These are phyloP conservation scores for Mesopsocus fuscifrons DNA, from an alignment of 2,888 invertebrate species.

Conservation along the genomic window DNA sequence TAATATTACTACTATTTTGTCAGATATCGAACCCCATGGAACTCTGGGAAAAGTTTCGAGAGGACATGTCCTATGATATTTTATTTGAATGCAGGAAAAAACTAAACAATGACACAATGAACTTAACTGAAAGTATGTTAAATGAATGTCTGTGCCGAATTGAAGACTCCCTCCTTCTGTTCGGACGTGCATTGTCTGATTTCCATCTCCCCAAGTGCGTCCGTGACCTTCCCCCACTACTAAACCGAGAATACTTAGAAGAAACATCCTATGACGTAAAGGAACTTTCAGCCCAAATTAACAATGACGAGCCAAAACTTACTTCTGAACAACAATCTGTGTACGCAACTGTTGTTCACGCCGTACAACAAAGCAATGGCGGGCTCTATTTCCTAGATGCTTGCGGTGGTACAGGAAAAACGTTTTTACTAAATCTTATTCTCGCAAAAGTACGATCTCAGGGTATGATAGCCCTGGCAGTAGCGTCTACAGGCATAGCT, in stretches of 20 bases:
- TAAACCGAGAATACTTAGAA: constrained; percentile 17
- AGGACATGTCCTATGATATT: background rate
- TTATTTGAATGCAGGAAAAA: background rate
- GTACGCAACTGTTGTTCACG: constrained; percentile 11
- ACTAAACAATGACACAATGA: background rate
- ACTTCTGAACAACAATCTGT: constrained; percentile 11
- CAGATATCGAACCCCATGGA: background rate
- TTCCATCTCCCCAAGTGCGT: constrained; percentile 14
- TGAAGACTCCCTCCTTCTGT: constrained; percentile 14
- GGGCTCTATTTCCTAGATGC: constrained; percentile 21
- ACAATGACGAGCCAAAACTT: constrained; percentile 4
- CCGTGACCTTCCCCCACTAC: constrained; percentile 14
- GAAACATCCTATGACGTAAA: constrained; percentile 17
- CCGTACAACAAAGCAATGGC: constrained; percentile 11
- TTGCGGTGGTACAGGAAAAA: constrained; percentile 24
- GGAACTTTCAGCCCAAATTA: constrained; percentile 14
- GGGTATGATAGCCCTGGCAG: constrained; percentile 21
- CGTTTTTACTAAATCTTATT: constrained; percentile 20
- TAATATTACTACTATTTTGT: background rate
- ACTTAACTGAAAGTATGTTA: background rate
- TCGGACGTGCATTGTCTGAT: constrained; percentile 16
- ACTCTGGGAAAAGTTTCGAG: background rate
- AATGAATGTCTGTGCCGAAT: background rate
- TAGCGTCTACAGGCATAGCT: constrained; percentile 23
- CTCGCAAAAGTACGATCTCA: constrained; percentile 19